Conservation (phyloP, 2,113 vertebrate species). For the Cinclus cinclus region DNA sequence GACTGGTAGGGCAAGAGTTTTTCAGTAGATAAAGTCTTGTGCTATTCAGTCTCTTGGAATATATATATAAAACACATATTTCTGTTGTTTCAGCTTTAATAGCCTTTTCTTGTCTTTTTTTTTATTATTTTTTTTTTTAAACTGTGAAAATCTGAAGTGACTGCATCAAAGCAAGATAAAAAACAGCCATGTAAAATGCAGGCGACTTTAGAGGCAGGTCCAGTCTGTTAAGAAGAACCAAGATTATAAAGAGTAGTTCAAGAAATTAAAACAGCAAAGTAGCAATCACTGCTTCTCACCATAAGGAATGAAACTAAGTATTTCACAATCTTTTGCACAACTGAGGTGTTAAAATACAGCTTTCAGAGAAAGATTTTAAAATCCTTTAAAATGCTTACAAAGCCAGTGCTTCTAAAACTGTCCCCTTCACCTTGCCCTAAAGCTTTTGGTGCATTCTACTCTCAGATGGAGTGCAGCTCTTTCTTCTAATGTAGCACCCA, state of each 20-base stretch:
- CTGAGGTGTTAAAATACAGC: not conserved
- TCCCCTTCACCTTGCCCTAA: not conserved
- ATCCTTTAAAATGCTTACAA: not conserved
- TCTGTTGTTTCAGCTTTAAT: not conserved
- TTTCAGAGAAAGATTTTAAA: not conserved
- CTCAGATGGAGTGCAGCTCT: not conserved
- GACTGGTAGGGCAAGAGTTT: not conserved
- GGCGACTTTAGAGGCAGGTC: not conserved
- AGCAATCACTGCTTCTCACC: not conserved
- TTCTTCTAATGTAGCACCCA: not conserved
- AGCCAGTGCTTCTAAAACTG: not conserved
- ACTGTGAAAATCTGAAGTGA: not conserved
- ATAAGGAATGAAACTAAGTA: not conserved
- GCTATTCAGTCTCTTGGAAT: not conserved
- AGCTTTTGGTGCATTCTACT: not conserved
- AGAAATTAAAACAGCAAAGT: not conserved
- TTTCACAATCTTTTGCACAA: constrained; percentile 16
- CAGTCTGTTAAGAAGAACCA: not conserved
- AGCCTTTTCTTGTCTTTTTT: too few species aligned
- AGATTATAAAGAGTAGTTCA: not conserved
- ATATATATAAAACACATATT: not conserved
- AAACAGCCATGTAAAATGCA: not conserved
- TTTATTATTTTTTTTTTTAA: too few species aligned
- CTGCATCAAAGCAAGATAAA: not conserved
- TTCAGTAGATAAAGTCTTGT: not conserved